Base-by-base conservation (phyloP, 2,797 vertebrate species). In the Valencia hispanica region DNA sequence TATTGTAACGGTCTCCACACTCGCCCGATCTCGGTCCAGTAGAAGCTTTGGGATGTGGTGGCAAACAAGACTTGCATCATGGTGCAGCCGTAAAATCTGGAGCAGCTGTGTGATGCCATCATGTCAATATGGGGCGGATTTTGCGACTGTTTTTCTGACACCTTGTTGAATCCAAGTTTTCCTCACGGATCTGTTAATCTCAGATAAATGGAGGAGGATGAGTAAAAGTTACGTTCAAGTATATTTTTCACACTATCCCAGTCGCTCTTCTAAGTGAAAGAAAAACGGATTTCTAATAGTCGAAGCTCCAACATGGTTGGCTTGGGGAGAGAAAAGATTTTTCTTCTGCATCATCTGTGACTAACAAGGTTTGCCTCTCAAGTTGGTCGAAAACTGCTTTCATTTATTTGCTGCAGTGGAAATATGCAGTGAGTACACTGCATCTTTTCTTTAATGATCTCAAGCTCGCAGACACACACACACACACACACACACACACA, bases 361-460 rank as follows among this genome's bases (percentile, higher is more conserved):
- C 84, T 84, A 82, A 84, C 74, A 86, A 80, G 77, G 34, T 86
- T 83, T 81, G 39, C 68, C 50, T 85, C 80, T 85, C 63, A 78
- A 83, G 77, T 91, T 36, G n/a, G 75, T 81, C 11, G 39, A 73
- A 84, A 84, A 78, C 69, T 15, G 70, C 80, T 89, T 86, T 88
- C 76, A 86, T 90, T 84, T 84, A 57, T 90, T 84, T 83, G 48
- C 73, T 75, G 75, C 72, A 17, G 10, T 59, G 48, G 72, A 90
- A 89, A 79, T 73, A 73, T 79, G 77, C 77, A 68, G 43, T 30
- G 77, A 72, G 51, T 68, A 34, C 48, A 14, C 79, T 27, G 77
- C 79, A 72, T 90, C 82, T 82, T 81, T 79, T 57, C 65, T 86
- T 79, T 90, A 89, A 89, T 65, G 66, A 87, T 84, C 84, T 72